Evolutionary conservation across 2,888 invertebrate species (phyloP), one percentile per base, ranked within the genome.

Genomic region (Omphaloscelis lunosa): DNA sequence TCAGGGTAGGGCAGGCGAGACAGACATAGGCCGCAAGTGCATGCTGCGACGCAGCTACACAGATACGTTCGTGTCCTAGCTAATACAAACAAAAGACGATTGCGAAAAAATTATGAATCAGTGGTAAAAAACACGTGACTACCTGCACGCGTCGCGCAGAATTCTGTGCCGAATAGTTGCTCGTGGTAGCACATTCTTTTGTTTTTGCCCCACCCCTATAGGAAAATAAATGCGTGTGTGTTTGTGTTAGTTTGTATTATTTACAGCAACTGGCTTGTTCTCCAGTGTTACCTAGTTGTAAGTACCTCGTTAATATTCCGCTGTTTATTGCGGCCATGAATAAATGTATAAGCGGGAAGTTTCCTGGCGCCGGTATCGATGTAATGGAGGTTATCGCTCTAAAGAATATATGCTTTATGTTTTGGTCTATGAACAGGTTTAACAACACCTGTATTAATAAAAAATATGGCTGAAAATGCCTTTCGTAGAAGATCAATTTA

Each of bases 291-390:
- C n/a, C n/a, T n/a, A 85, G 67, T 85, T 76, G 59, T 70, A 72
- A 81, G 86, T 68, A 73, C 29, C 72, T 77, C 67, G 63, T 82
- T 86, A 77, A 86, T 82, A 82, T 86, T 77, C 81, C 34, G 4
- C 67, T 86, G 83, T 86, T 83, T 82, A 77, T 86, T 77, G 69
- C 39, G 0, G 12, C 34, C 62, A 85, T 83, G 82, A 85, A 83
- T 83, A 76, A 62, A 83, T 83, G 86, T 70, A 83, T 83, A 76
- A 83, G 53, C 53, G 34, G 23, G 27, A 85, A 85, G 58, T 83
- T 83, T 48, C n/a, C 39, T 58, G 75, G 71, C 82, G 69, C 81
- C 56, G 48, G 72, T 83, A 83, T 75, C 72, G 82, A 66, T 59
- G 34, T 84, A 15, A 58, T 48, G 45, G 48, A 80, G 66, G 17